Percentiles rank a stretch among this genome's conserved stretches.
Evolutionary conservation across 2,113 vertebrate genomes (phyloP).

Genomic region (Chaetorhynchus papuensis): DNA sequence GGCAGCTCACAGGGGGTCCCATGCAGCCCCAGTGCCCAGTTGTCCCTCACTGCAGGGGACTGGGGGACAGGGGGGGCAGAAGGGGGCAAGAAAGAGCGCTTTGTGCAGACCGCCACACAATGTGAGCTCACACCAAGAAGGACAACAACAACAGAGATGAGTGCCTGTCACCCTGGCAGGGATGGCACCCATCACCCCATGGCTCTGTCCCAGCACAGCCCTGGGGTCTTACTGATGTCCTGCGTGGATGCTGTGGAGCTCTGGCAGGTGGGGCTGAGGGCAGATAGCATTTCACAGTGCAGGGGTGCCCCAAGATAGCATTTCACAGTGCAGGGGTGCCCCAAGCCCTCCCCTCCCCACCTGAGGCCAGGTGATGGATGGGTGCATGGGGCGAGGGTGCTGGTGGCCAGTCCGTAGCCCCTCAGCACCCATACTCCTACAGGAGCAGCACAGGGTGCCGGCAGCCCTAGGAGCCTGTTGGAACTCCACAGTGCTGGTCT

Average conservation of each 20-base stretch:
- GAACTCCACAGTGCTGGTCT: background rate
- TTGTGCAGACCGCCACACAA: conserved; percentile 27
- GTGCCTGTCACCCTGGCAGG: background rate
- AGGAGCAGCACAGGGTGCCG: background rate
- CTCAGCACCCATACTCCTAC: background rate
- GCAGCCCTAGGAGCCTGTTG: background rate
- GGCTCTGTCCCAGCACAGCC: background rate
- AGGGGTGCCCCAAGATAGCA: background rate
- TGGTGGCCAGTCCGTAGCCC: background rate
- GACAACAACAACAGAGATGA: background rate
- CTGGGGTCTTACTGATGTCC: background rate
- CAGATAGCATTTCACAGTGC: background rate
- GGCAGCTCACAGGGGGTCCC: background rate
- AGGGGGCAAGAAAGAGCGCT: background rate
- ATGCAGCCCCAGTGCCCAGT: background rate
- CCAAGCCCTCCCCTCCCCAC: background rate
- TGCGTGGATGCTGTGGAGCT: rapidly evolving
- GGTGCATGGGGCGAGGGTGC: background rate
- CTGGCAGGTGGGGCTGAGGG: background rate
- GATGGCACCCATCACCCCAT: background rate
- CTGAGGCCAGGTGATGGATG: background rate
- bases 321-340: background rate
- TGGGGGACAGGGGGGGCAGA: background rate
- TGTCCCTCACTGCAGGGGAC: background rate
- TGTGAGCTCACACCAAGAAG: background rate